These are phyloP conservation scores for Hypomecis atomaria DNA, from an alignment of 2,888 invertebrate species.

Conservation along the genomic window DNA sequence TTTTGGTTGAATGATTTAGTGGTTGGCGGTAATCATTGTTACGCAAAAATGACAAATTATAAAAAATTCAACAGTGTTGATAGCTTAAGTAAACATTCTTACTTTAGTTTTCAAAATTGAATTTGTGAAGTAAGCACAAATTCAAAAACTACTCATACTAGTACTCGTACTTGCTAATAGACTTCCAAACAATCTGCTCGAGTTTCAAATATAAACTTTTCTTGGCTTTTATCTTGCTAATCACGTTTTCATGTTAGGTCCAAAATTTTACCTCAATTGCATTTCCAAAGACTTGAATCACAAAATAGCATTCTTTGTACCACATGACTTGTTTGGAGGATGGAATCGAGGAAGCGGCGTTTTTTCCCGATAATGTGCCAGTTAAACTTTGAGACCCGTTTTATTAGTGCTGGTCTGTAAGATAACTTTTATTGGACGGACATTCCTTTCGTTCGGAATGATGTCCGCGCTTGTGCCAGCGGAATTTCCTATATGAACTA, in stretches of 20 bases:
- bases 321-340: constrained; percentile 8
- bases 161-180: too few species aligned
- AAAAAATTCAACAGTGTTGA: too few species aligned
- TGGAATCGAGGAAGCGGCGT: constrained; percentile 15
- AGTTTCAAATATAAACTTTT: too few species aligned
- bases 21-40: too few species aligned
- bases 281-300: background rate
- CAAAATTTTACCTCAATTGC: too few species aligned
- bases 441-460: constrained; percentile 31
- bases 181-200: too few species aligned
- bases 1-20: constrained; percentile 1
- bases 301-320: background rate
- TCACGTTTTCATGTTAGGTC: too few species aligned
- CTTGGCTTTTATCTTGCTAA: background rate
- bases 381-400: constrained; percentile 34
- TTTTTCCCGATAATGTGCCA: constrained; percentile 33
- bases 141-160: too few species aligned
- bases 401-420: constrained; percentile 32
- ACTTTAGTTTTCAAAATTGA: too few species aligned
- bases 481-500: constrained; percentile 28
- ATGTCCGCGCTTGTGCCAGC: constrained; percentile 22
- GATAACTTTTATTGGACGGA: constrained; percentile 36
- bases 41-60: too few species aligned
- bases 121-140: too few species aligned
- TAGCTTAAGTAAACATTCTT: too few species aligned